phyloP scores from a whole-genome alignment of 2,113 vertebrate genomes.

The Cromileptes altivelis region DNA sequence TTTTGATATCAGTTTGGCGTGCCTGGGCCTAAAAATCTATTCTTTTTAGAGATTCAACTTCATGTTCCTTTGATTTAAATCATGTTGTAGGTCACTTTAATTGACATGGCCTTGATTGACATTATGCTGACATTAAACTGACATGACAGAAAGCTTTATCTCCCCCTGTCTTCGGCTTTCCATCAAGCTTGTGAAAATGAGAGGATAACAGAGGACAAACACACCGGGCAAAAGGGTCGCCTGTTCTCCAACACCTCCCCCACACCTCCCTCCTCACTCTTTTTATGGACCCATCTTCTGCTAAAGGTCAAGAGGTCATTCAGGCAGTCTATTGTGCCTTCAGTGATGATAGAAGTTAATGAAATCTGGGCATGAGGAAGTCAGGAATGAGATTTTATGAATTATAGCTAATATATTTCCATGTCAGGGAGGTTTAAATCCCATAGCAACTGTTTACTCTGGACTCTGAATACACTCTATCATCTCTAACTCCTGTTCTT shows the following conservation, averaged over 20 bases:
- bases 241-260: conserved; percentile 34
- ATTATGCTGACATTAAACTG: conserved; percentile 17
- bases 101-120: conserved; percentile 28
- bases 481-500: conserved; percentile 16
- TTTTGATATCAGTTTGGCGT: no score
- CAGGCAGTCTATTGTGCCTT: conserved; percentile 46
- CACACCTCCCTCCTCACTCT: background rate
- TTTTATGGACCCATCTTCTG: conserved; percentile 46
- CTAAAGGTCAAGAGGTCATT: conserved; percentile 70
- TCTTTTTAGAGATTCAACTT: no score
- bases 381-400: conserved; percentile 26
- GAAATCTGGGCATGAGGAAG: conserved; percentile 36
- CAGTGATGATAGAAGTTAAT: conserved; percentile 53
- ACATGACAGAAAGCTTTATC: conserved; percentile 33
- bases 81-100: conserved; percentile 5
- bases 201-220: conserved; percentile 35
- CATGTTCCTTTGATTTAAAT: background rate
- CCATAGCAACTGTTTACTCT: background rate
- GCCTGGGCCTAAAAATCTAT: background rate
- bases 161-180: conserved; percentile 15
- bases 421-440: background rate
- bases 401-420: conserved; percentile 21
- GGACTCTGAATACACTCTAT: background rate
- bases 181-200: conserved; percentile 30
- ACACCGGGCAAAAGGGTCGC: conserved; percentile 36